These are phyloP conservation scores for Ursus arctos DNA, from an alignment of 2,113 vertebrate species.

Conservation along the genomic window DNA sequence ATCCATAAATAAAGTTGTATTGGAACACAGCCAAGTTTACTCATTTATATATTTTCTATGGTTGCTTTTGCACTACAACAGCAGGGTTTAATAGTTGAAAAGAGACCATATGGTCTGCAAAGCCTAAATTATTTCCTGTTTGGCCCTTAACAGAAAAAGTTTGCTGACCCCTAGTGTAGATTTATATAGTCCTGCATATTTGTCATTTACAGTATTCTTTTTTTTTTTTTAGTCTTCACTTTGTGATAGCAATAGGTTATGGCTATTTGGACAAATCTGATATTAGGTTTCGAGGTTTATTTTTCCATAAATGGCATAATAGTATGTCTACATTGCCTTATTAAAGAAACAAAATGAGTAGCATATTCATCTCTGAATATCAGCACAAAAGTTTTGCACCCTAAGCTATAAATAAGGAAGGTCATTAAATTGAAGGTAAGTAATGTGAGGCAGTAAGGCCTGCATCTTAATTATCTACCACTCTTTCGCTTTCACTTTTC, in stretches of 20 bases:
- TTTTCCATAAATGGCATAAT: background rate
- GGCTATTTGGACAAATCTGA: background rate
- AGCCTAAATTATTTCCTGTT: background rate
- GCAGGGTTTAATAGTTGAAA: background rate
- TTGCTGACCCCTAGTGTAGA: background rate
- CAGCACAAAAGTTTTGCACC: background rate
- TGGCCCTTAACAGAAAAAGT: background rate
- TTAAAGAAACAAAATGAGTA: constrained; percentile 8
- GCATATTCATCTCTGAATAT: background rate
- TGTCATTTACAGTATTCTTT: background rate
- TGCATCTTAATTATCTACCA: background rate
- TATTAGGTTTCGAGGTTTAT: background rate
- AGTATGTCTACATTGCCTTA: background rate
- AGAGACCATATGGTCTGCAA: background rate
- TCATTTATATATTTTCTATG: background rate
- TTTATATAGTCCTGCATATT: background rate
- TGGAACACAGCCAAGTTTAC: background rate
- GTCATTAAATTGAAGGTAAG: background rate
- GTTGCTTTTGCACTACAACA: background rate
- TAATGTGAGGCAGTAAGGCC: background rate
- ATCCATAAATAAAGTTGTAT: background rate
- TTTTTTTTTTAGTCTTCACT: background rate
- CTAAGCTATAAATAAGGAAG: background rate
- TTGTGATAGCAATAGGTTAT: background rate
- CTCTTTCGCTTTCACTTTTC: background rate